phyloP scores from a whole-genome alignment of 2,113 vertebrate genomes.

The Oryzias melastigma region DNA sequence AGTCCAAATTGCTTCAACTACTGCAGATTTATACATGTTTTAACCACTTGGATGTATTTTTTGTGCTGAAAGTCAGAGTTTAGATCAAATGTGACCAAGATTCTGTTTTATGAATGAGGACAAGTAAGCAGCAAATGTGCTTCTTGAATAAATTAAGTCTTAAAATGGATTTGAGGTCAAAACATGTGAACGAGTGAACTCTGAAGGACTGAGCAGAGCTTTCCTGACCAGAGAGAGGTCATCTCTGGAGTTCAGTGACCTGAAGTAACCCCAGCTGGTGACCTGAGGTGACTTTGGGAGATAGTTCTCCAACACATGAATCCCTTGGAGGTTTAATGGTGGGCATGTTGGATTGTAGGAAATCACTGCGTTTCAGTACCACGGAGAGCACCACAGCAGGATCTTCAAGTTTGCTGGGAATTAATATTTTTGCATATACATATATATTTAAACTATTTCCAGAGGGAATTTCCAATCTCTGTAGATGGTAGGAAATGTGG shows the following conservation, averaged over 20 bases:
- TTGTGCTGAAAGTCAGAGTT: neutral
- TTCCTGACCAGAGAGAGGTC: neutral
- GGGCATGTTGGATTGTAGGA: too few species aligned
- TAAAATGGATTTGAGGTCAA: neutral
- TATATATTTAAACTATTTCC: too few species aligned
- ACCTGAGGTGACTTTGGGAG: too few species aligned
- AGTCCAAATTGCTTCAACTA: too few species aligned
- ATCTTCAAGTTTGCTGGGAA: neutral
- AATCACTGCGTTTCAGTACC: conserved; percentile 5
- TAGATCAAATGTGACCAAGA: neutral
- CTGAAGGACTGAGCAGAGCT: neutral
- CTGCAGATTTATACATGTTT: neutral
- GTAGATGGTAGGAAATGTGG: too few species aligned
- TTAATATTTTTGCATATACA: neutral
- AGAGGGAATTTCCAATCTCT: too few species aligned
- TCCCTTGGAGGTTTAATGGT: neutral
- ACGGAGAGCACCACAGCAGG: conserved; percentile 6
- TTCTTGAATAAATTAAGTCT: neutral
- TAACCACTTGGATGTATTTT: neutral
- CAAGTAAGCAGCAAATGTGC: neutral
- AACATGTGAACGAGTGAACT: neutral
- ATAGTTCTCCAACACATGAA: neutral
- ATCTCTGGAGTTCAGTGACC: neutral
- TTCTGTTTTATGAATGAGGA: neutral
- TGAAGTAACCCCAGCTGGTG: neutral